These are phyloP conservation scores for Rhea americana DNA, from an alignment of 2,113 vertebrate species.

Conservation along the genomic window DNA sequence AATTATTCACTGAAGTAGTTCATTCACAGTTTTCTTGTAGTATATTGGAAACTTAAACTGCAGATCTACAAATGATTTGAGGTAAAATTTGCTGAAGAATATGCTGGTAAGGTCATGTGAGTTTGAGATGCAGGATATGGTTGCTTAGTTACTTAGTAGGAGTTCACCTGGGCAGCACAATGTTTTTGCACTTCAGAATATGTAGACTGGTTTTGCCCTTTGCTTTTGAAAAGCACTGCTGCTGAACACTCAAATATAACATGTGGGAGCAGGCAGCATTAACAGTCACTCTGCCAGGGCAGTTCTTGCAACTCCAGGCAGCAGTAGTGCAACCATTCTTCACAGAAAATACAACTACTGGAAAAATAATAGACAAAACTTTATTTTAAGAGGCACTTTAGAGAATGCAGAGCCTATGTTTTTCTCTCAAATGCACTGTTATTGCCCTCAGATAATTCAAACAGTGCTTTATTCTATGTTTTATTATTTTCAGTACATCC, in stretches of 20 bases:
- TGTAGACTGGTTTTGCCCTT: neutral
- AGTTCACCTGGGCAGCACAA: neutral
- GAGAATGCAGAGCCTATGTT: neutral
- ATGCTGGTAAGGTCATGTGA: neutral
- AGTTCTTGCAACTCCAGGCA: neutral
- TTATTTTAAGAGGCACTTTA: neutral
- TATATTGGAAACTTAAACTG: neutral
- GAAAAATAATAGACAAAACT: neutral
- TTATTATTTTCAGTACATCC: neutral
- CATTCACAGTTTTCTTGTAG: neutral
- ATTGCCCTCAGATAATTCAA: neutral
- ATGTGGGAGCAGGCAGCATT: neutral
- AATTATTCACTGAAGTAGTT: neutral
- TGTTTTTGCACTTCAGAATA: neutral
- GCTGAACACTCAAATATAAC: neutral
- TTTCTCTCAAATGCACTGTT: neutral
- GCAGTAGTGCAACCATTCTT: neutral
- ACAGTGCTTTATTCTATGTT: neutral
- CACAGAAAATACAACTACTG: neutral
- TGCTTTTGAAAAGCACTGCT: neutral
- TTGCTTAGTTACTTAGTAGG: slow-evolving; percentile 37
- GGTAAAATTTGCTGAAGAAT: neutral
- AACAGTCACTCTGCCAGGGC: neutral
- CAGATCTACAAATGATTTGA: neutral
- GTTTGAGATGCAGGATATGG: neutral